phyloP scores from a whole-genome alignment of 2,888 invertebrate species.

The Cephus runcator region DNA sequence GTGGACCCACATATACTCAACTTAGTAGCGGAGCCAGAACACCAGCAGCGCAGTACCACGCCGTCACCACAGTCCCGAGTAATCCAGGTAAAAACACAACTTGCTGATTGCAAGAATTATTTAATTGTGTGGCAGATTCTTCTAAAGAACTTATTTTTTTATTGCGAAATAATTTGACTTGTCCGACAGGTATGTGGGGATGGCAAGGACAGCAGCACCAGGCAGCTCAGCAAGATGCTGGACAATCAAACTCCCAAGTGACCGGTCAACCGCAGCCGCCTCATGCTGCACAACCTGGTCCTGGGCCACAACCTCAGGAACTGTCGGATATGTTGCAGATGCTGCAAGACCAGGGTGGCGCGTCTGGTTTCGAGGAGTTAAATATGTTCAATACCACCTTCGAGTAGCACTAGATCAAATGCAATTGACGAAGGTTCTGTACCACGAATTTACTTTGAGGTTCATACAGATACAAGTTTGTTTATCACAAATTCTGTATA shows the following conservation, averaged over 20 bases:
- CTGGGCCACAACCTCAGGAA: slow-evolving; percentile 80
- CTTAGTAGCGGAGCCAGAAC: slow-evolving; percentile 75
- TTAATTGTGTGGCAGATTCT: background rate
- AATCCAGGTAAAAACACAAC: slow-evolving; percentile 53
- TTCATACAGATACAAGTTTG: background rate
- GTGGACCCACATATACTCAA: slow-evolving; percentile 85
- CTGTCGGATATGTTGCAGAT: slow-evolving; percentile 94
- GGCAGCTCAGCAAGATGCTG: slow-evolving; percentile 54
- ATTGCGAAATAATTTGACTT: background rate
- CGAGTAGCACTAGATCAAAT: slow-evolving; percentile 66
- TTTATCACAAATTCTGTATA: background rate
- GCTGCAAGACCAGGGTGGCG: slow-evolving; percentile 83
- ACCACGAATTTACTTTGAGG: slow-evolving; percentile 1
- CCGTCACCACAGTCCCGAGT: slow-evolving; percentile 65
- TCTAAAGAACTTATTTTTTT: background rate
- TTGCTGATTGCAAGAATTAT: background rate
- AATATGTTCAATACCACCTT: slow-evolving; percentile 90
- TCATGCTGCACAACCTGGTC: slow-evolving; percentile 65
- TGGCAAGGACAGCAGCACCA: slow-evolving; percentile 71
- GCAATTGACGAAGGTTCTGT: slow-evolving; percentile 3
- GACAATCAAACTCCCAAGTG: slow-evolving; percentile 57
- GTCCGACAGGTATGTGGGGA: slow-evolving; percentile 77
- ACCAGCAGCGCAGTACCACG: slow-evolving; percentile 67
- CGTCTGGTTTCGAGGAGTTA: slow-evolving; percentile 88
- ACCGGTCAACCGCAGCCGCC: slow-evolving; percentile 54